Evolutionary conservation across 2,888 invertebrate species (phyloP).

Genomic region (Lapara coniferarum): DNA sequence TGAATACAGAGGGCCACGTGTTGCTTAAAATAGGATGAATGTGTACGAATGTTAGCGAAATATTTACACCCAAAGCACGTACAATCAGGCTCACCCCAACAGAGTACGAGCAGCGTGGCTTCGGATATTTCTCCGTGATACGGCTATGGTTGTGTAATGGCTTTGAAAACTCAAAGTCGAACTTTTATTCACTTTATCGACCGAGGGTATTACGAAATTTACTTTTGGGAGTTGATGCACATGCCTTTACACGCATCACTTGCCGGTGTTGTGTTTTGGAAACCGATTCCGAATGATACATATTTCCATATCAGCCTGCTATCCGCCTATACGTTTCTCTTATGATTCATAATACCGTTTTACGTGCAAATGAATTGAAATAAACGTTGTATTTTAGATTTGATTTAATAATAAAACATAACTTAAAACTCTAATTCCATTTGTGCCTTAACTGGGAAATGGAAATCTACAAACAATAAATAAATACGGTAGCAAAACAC

Average conservation of each 20-base stretch:
- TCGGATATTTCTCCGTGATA: slow-evolving; percentile 52
- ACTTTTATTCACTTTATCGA: slow-evolving; percentile 46
- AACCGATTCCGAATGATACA: neutral
- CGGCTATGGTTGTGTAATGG: slow-evolving; percentile 53
- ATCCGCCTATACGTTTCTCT: neutral
- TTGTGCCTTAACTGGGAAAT: neutral
- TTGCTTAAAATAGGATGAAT: slow-evolving; percentile 44
- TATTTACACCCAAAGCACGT: slow-evolving; percentile 65
- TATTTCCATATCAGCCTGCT: neutral
- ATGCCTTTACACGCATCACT: slow-evolving; percentile 6
- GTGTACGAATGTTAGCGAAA: slow-evolving; percentile 44
- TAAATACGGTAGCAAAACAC: slow-evolving; percentile 7
- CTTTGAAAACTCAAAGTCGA: slow-evolving; percentile 58
- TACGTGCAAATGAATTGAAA: too few species aligned
- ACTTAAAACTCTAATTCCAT: neutral
- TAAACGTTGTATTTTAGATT: neutral
- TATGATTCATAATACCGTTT: neutral
- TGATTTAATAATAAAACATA: neutral
- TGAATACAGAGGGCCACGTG: slow-evolving; percentile 34
- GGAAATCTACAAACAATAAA: slow-evolving; percentile 2
- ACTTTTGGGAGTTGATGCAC: slow-evolving; percentile 3
- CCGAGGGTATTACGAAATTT: slow-evolving; percentile 17
- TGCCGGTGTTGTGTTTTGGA: slow-evolving; percentile 12
- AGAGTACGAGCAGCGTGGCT: slow-evolving; percentile 47
- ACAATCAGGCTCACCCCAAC: slow-evolving; percentile 53